A percentile compares a stretch with the other conserved stretches of the same genome.
phyloP scores from a whole-genome alignment of 2,888 invertebrate species.

The Ommatoiulus sabulosus region DNA sequence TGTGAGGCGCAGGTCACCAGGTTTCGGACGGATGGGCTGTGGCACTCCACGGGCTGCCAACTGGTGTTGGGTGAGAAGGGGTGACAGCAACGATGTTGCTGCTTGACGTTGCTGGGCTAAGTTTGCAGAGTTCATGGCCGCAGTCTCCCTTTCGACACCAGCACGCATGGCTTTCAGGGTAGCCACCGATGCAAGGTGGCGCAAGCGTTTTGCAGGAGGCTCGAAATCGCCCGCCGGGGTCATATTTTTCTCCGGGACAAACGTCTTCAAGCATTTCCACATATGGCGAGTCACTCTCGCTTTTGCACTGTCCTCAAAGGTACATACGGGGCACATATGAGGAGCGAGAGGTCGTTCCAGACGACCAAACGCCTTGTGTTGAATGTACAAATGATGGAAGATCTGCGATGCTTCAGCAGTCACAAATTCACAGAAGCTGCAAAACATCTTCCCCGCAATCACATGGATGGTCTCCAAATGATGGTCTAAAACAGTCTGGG shows the following conservation, averaged over 20 bases:
- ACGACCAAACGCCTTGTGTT: slow-evolving; percentile 85
- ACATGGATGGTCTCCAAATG: slow-evolving; percentile 93
- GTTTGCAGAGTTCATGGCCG: slow-evolving; percentile 53
- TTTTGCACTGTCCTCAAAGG: slow-evolving; percentile 93
- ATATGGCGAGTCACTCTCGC: slow-evolving; percentile 89
- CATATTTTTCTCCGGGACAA: slow-evolving; percentile 85
- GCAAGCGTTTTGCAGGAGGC: slow-evolving; percentile 81
- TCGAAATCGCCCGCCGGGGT: slow-evolving; percentile 87
- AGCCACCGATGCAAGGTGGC: slow-evolving; percentile 66
- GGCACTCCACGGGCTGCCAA: slow-evolving; percentile 22
- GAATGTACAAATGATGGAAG: slow-evolving; percentile 89
- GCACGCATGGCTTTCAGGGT: slow-evolving; percentile 60
- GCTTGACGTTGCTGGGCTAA: slow-evolving; percentile 47
- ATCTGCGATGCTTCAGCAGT: slow-evolving; percentile 85
- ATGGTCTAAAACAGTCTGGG: slow-evolving; percentile 82
- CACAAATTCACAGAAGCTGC: slow-evolving; percentile 85
- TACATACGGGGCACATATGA: slow-evolving; percentile 93
- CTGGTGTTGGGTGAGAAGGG: slow-evolving; percentile 63
- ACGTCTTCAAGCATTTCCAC: slow-evolving; percentile 88
- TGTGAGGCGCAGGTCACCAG: slow-evolving; percentile 46
- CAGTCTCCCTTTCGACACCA: slow-evolving; percentile 65
- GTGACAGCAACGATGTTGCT: slow-evolving; percentile 67
- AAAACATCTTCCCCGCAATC: slow-evolving; percentile 80
- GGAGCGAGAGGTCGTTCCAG: slow-evolving; percentile 86
- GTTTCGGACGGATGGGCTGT: slow-evolving; percentile 56